Base-by-base conservation (phyloP, 35 echinoderm and acorn worm species). In the Hemicentrotus pulcherrimus region DNA sequence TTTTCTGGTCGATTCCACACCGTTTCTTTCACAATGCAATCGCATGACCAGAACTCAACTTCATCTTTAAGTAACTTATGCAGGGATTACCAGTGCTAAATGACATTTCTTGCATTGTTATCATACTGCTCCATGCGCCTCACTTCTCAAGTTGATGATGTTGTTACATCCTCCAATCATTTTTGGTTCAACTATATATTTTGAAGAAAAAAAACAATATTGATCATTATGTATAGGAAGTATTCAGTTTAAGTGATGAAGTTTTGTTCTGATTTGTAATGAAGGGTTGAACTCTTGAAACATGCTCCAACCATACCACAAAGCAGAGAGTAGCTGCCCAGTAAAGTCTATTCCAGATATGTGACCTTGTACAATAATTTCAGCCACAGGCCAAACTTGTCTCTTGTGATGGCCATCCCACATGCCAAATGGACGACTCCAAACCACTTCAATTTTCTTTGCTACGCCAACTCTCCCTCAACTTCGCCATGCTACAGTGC, bases 281-380 rank as follows among this genome's bases (percentile, higher is more conserved):
- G 65, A 78, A 78, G 65, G 65, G 18, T 70, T 78, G 65, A 78
- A 78, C 65, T 78, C 65, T n/a, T 78, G 19, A 78, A 78, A 28
- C 24, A 78, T n/a, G 65, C 19, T 78, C 65, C 65, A n/a, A 78
- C 65, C 65, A 28, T n/a, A 78, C 65, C 19, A 28, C 65, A 78
- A 78, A 78, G 65, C 65, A 22, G 28, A 22, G 65, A 28, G 19
- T 78, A 22, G 7, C 65, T 78, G 28, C n/a, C 65, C 22, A 78
- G 65, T n/a, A n/a, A 78, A 78, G 65, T 78, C 4, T 78, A 78
- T 78, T 78, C 65, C 65, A 78, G 65, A 78, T 78, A 78, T 78
- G 65, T 78, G 65, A 78, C 65, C 65, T 78, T 78, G 65, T 78
- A 78, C 65, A n/a, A 78, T 78, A 78, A 78, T 78, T 78, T 78